Evolutionary conservation across 2,797 vertebrate species (phyloP), one percentile per base, ranked within the genome.

Genomic region (Malacoctenus gilli): DNA sequence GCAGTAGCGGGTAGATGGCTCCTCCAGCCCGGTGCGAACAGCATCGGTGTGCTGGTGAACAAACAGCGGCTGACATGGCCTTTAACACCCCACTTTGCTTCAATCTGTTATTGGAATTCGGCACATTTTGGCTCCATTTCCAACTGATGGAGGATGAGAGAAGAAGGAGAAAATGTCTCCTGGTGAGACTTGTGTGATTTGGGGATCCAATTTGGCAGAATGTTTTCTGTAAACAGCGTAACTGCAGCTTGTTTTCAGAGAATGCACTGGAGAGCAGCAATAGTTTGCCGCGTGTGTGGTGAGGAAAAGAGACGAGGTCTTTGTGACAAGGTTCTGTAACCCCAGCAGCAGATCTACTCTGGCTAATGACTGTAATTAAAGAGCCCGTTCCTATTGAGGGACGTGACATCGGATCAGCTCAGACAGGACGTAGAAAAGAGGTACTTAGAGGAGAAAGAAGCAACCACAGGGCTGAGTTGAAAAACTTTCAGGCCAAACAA

Each of bases 311-410:
- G 68, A 78, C 49, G 56, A 38, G 62, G 72, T 81, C 76, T 65
- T 71, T 47, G 64, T 83, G 85, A 83, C 85, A 87, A 87, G 70
- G 68, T 82, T 82, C 79, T 74, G 59, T 54, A 81, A 85, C 75
- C 82, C 72, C 53, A 80, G 82, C 74, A 75, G 66, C 76, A 78
- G 77, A 69, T 69, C 73, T 73, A 77, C 75, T 75, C 72, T 12
- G 23, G 72, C 78, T 89, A 89, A 91, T 89, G 82, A 82, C 72
- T 72, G 74, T 89, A 89, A 92, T 92, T 92, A 90, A 84, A 89
- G 73, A 72, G 70, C 69, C 67, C 48, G 58, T 74, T 55, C 72
- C 62, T 76, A 60, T 23, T 6, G 57, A 69, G 70, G 73, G 67
- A 85, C 82, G 76, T 76, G 84, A 82, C 59, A 68, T 68, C 54